phyloP scores from a whole-genome alignment of 2,888 invertebrate species.

The Apotomis capreana region DNA sequence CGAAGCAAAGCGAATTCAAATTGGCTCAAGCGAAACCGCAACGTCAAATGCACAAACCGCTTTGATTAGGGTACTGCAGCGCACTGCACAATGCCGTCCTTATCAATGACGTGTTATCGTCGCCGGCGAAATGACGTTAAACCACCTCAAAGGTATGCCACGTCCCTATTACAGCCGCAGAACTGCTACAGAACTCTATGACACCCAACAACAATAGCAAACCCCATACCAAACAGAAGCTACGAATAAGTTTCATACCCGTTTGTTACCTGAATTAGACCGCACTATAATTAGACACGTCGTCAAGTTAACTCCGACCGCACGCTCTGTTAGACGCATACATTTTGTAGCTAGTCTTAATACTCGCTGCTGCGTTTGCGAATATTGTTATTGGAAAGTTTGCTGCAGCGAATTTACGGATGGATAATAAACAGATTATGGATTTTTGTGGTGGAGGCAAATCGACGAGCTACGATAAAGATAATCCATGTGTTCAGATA shows the following conservation, averaged over 20 bases:
- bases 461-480: constrained; percentile 1
- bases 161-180: not conserved
- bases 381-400: constrained; percentile 43
- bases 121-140: not conserved
- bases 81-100: constrained; percentile 11
- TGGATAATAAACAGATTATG: constrained; percentile 24
- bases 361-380: constrained; percentile 44
- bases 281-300: constrained; percentile 60
- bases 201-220: not conserved
- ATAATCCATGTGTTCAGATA: not conserved
- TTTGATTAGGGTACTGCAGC: constrained; percentile 15
- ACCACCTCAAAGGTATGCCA: constrained; percentile 5
- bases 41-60: constrained; percentile 20
- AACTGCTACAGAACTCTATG: constrained; percentile 8
- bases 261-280: constrained; percentile 20
- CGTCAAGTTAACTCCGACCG: constrained; percentile 50
- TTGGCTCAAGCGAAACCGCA: constrained; percentile 27
- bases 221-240: not conserved
- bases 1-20: constrained; percentile 29
- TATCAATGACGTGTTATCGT: constrained; percentile 12
- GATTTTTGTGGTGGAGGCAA: not conserved
- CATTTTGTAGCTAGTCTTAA: constrained; percentile 19
- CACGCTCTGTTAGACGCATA: constrained; percentile 36
- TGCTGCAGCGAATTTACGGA: constrained; percentile 27
- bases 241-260: constrained; percentile 28